A percentile compares a stretch with the other conserved stretches of the same genome.
Conservation (phyloP, 2,113 vertebrate genomes). For the Megaceryle torquata region DNA sequence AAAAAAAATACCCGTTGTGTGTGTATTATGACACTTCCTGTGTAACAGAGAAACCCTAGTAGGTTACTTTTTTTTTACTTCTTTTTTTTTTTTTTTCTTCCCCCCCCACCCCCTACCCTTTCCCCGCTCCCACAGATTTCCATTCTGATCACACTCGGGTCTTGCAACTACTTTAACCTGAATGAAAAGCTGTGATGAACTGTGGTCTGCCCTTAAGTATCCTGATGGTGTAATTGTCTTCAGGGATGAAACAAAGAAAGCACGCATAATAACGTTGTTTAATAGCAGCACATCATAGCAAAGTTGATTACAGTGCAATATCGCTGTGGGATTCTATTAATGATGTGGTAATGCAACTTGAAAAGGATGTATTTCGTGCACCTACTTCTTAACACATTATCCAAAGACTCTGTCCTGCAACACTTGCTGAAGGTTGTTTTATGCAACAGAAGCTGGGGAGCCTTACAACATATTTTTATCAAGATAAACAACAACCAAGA, state of each 20-base stretch:
- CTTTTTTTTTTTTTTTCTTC: background rate
- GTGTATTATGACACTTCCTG: background rate
- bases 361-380: background rate
- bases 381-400: background rate
- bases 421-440: background rate
- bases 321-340: background rate
- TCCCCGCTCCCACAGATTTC: background rate
- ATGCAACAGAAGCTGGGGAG: background rate
- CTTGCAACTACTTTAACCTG: background rate
- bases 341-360: background rate
- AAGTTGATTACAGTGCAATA: background rate
- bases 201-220: background rate
- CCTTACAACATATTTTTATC: background rate
- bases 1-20: background rate
- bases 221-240: background rate
- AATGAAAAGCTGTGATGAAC: background rate
- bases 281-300: background rate
- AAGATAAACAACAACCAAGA: background rate
- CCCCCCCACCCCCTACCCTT: no score
- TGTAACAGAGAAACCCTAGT: background rate
- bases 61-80: fast-evolving
- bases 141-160: background rate
- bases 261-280: background rate
- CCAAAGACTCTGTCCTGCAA: background rate
- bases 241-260: background rate